These are phyloP conservation scores for Eretmochelys imbricata DNA, from an alignment of 2,113 vertebrate genomes.

Conservation along the genomic window DNA sequence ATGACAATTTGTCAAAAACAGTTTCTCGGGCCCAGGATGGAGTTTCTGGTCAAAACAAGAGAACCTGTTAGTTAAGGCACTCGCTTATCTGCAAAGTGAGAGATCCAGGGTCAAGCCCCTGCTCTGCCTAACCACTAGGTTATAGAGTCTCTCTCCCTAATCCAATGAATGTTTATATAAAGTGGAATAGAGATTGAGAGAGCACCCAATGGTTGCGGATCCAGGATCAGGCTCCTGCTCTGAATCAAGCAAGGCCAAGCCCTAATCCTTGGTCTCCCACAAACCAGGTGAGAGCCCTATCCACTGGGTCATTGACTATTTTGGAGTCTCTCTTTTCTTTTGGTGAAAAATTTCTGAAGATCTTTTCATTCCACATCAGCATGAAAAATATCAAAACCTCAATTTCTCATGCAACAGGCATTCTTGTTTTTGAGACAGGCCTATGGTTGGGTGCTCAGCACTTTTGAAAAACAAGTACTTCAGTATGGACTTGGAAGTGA, in stretches of 20 bases:
- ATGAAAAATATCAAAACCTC: not conserved
- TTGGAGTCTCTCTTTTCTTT: no score
- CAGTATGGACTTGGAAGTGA: not conserved
- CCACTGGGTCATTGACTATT: no score
- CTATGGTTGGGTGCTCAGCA: no score
- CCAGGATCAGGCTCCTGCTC: not conserved
- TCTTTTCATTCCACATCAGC: not conserved
- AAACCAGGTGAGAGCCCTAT: no score
- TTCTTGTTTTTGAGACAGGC: not conserved
- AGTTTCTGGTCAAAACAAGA: not conserved
- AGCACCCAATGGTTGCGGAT: not conserved
- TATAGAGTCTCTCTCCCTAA: not conserved
- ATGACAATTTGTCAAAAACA: not conserved
- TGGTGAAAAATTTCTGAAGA: no score
- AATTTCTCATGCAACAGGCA: not conserved
- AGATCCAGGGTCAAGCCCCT: not conserved
- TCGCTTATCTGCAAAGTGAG: not conserved
- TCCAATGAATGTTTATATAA: not conserved
- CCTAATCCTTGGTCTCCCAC: no score
- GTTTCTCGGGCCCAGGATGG: not conserved
- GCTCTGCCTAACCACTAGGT: not conserved
- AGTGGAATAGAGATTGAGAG: not conserved
- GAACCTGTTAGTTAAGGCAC: not conserved
- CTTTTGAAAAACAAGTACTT: not conserved
- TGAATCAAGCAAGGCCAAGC: no score